These are phyloP conservation scores for Acrobasis consociella DNA, from an alignment of 2,888 invertebrate genomes.

Conservation along the genomic window DNA sequence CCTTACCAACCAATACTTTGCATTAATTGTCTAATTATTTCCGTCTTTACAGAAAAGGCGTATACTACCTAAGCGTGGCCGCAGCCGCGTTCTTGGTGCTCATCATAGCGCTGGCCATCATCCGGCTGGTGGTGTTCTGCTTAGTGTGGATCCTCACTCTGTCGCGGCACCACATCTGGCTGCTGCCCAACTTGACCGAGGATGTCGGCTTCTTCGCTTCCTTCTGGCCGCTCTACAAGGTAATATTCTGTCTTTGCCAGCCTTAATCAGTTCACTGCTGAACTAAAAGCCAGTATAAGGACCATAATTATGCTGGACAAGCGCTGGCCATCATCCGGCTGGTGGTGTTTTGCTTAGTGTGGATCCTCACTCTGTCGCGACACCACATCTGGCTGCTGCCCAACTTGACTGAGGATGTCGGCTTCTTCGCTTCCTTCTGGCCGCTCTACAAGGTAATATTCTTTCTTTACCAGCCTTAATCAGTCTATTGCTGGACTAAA, in stretches of 20 bases:
- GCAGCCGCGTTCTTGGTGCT: conserved; percentile 97
- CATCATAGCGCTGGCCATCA: conserved; percentile 94
- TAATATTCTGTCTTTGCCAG: conserved; percentile 51
- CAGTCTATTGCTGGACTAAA: neutral
- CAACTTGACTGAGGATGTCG: conserved; percentile 99
- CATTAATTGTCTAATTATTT: too few relatives aligned
- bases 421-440: conserved; percentile 99
- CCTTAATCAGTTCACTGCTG: neutral
- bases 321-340: conserved; percentile 92
- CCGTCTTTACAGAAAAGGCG: conserved; percentile 87
- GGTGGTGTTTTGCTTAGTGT: conserved; percentile 94
- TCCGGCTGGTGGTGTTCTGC: conserved; percentile 96
- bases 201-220: conserved; percentile 99
- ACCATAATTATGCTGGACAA: conserved; percentile 90
- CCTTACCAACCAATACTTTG: neutral
- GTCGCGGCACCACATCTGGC: conserved; percentile 97
- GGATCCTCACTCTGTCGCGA: conserved; percentile 92
- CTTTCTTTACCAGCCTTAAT: neutral
- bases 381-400: conserved; percentile 99
- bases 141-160: conserved; percentile 93
- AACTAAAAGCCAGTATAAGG: conserved; percentile 18
- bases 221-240: conserved; percentile 98
- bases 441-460: conserved; percentile 92
- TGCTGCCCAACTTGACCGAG: conserved; percentile 99
- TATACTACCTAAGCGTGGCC: conserved; percentile 97